Conservation (phyloP, 2,113 vertebrate genomes). For the Corydoras maculifer region DNA sequence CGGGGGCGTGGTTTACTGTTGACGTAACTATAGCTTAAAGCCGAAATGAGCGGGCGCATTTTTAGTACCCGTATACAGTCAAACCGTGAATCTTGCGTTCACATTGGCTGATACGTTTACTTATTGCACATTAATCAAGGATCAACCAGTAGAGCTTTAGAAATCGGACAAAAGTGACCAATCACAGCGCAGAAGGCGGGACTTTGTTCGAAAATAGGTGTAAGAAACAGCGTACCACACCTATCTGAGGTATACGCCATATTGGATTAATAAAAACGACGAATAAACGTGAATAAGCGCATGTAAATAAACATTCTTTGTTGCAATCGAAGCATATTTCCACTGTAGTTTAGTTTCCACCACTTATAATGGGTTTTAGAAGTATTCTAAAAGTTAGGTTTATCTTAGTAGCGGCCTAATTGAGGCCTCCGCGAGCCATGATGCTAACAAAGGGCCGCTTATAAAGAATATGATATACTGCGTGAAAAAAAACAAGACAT, state of each 20-base stretch:
- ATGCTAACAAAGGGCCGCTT: slow-evolving; percentile 38
- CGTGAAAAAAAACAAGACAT: slow-evolving; percentile 3
- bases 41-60: no score
- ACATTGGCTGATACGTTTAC: no score
- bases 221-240: slow-evolving; percentile 8
- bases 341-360: not conserved
- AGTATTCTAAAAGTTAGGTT: not conserved
- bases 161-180: not conserved
- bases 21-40: no score
- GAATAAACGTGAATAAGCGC: slow-evolving; percentile 12
- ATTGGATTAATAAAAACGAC: slow-evolving; percentile 29
- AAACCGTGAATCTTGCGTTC: no score
- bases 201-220: not conserved
- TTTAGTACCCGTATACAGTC: no score
- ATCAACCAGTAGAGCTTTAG: no score
- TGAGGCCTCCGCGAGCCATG: slow-evolving; percentile 39
- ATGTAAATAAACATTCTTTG: not conserved
- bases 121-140: no score
- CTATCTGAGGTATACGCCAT: slow-evolving; percentile 19
- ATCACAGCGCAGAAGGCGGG: not conserved
- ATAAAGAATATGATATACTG: slow-evolving; percentile 3
- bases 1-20: no score
- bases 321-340: not conserved
- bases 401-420: slow-evolving; percentile 34
- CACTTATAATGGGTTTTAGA: not conserved